These are phyloP conservation scores for Stichodactyla mertensii DNA, from an alignment of 64 coral and sea anemone genomes.

Conservation along the genomic window DNA sequence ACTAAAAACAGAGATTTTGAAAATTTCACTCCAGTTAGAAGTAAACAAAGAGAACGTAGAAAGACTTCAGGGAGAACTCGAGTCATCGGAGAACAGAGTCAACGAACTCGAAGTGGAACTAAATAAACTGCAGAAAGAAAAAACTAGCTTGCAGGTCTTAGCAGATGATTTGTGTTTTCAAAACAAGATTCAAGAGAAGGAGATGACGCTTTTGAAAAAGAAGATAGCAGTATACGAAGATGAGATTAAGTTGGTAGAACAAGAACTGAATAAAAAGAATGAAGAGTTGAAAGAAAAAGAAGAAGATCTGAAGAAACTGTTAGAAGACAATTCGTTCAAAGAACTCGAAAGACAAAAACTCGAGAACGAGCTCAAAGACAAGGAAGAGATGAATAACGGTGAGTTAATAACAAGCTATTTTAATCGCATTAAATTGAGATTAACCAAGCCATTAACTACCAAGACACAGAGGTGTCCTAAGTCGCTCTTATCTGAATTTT, in stretches of 20 bases:
- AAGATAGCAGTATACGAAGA: constrained; percentile 28
- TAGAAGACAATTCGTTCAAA: constrained; percentile 25
- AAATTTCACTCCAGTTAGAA: constrained; percentile 27
- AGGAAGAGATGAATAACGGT: not conserved
- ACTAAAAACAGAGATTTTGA: constrained; percentile 16
- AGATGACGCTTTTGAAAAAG: constrained; percentile 41
- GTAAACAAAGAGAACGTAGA: constrained; percentile 4
- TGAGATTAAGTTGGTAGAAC: constrained; percentile 26
- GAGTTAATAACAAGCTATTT: not conserved
- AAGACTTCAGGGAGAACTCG: constrained; percentile 23
- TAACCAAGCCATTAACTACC: no score
- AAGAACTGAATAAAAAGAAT: constrained; percentile 23
- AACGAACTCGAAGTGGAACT: constrained; percentile 38
- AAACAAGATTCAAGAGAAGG: constrained; percentile 42
- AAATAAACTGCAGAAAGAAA: constrained; percentile 38
- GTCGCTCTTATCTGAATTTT: no score
- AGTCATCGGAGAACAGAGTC: constrained; percentile 36
- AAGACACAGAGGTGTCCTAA: no score
- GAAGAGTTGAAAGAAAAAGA: constrained; percentile 51
- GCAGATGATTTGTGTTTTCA: constrained; percentile 27
- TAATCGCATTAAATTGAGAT: no score
- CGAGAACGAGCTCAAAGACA: not conserved
- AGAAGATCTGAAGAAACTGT: constrained; percentile 37
- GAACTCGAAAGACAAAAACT: constrained; percentile 2
- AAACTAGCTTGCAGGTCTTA: constrained; percentile 11